Percentiles rank a stretch among this genome's conserved stretches.
Conservation (phyloP, 2,797 vertebrate species). For the Ceryle rudis region DNA sequence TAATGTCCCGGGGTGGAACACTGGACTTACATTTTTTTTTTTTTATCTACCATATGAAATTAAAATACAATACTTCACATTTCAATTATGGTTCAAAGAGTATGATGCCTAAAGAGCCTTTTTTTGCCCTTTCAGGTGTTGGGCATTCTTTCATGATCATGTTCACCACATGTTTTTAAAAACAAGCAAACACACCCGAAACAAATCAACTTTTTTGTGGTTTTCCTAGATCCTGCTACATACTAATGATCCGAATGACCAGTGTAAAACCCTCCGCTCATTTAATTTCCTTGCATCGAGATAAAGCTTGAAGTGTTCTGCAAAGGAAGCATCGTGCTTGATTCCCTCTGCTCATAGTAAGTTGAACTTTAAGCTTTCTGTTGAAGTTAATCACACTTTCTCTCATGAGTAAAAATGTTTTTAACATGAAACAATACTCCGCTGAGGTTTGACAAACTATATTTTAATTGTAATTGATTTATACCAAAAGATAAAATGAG, state of each 20-base stretch:
- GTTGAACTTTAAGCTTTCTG: constrained; percentile 74
- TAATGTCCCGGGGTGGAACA: background rate
- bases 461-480: constrained; percentile 85
- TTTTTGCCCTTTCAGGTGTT: background rate
- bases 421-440: constrained; percentile 76
- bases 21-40: background rate
- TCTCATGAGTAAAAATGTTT: constrained; percentile 81
- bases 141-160: background rate
- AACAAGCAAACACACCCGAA: background rate
- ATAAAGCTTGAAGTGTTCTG: background rate
- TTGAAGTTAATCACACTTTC: constrained; percentile 81
- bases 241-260: background rate
- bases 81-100: background rate
- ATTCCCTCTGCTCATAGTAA: constrained; percentile 62
- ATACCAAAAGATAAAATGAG: constrained; percentile 79
- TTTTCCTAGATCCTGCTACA: background rate
- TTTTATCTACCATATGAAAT: background rate
- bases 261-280: background rate
- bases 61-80: background rate
- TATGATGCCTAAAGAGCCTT: background rate
- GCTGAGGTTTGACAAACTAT: constrained; percentile 76
- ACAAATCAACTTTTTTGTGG: background rate
- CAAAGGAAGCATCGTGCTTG: background rate
- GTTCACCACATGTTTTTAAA: background rate
- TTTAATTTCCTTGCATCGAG: background rate